Evolutionary conservation across 2,888 invertebrate species (phyloP), one percentile per base, ranked within the genome.

Genomic region (Caenorhabditis sp.): DNA sequence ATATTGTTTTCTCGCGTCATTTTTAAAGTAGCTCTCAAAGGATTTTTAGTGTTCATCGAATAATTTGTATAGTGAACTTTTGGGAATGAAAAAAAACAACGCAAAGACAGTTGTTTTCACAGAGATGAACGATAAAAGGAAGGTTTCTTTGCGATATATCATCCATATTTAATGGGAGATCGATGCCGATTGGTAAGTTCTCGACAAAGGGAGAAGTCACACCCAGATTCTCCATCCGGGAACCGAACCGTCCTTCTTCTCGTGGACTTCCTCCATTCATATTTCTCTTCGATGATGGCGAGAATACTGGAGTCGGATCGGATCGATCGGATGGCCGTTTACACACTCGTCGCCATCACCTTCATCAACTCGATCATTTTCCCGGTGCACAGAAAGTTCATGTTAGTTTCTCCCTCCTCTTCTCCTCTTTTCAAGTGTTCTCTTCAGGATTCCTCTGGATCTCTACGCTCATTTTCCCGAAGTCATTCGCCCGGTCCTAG

Each of bases 401-500:
- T 55, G 63, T 65, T 13, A 45, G 63, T 15, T 26, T n/a, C n/a
- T n/a, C 2, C 24, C 17, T 7, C 1, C 15, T 48, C 27, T 48
- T 15, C 26, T 9, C 15, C 22, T 35, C 22, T 35, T 37, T n/a
- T 27, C 5, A 7, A 2, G 5, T 53, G 26, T 35, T 9, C 3
- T 8, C 24, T 68, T n/a, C 52, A 68, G 68, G 41, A 41, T 59
- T 3, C 68, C 68, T 15, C 30, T 58, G 3, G 68, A 68, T 17
- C 35, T 68, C 2, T 59, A 50, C 20, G 41, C 52, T 0, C 58
- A 68, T 35, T 68, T 43, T 17, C 58, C 68, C 0, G 35, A 41
- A 9, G 9, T 50, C 3, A 39, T 68, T 6, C 58, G 43, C 26
- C 68, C 68, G 17, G 58, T 52, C n/a, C 32, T 20, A n/a, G 45